Conservation (phyloP, 2,113 vertebrate genomes). For the Ranitomeya variabilis region DNA sequence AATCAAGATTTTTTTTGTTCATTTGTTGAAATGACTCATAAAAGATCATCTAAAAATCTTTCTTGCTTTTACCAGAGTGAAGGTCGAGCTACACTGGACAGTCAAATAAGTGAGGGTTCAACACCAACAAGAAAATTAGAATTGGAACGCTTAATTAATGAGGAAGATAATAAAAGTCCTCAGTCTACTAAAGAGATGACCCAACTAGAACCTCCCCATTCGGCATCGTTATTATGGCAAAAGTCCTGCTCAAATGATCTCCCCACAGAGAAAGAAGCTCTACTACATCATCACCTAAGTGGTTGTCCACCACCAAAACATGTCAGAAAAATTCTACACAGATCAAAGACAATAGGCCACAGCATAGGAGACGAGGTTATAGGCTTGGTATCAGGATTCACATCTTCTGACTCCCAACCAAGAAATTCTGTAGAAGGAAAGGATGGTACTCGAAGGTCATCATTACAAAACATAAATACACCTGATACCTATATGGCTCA, state of each 20-base stretch:
- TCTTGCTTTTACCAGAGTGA: slow-evolving; percentile 23
- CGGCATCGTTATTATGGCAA: background rate
- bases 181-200: background rate
- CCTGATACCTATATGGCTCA: background rate
- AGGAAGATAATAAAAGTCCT: background rate
- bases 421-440: background rate
- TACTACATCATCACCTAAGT: background rate
- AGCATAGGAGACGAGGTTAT: background rate
- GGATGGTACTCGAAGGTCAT: background rate
- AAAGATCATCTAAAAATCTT: background rate
- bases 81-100: background rate
- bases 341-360: slow-evolving; percentile 39
- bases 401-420: background rate
- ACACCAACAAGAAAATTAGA: background rate
- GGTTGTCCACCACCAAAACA: slow-evolving; percentile 24
- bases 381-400: background rate
- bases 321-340: slow-evolving; percentile 22
- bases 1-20: background rate
- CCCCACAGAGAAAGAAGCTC: background rate
- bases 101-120: background rate
- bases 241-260: background rate
- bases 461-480: background rate
- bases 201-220: background rate
- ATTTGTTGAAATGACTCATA: background rate
- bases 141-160: background rate